Evolutionary conservation across 1,140 invertebrate species (phyloP).

Genomic region (Aphidius gifuensis): DNA sequence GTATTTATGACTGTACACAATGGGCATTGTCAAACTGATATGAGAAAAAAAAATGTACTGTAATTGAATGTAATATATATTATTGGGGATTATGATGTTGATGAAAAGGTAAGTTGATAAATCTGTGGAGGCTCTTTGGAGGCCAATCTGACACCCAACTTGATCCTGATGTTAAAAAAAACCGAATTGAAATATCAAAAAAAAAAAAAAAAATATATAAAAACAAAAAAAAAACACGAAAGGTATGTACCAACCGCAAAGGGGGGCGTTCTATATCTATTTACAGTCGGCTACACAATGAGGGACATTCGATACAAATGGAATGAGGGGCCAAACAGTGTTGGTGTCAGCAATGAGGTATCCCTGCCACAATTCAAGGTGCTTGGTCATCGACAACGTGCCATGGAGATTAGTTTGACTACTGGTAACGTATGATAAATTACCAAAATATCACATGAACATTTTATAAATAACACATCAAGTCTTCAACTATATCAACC

Average conservation of each 20-base stretch:
- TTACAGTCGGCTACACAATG: slow-evolving; percentile 95
- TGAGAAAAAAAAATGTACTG: too few relatives aligned
- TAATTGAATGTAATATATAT: too few relatives aligned
- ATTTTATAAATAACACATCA: background rate
- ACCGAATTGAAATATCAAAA: too few relatives aligned
- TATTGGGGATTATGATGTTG: too few relatives aligned
- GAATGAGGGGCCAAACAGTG: slow-evolving; percentile 88
- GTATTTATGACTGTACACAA: background rate
- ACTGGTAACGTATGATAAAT: slow-evolving; percentile 71
- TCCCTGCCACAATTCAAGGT: slow-evolving; percentile 94
- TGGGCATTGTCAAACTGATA: too few relatives aligned
- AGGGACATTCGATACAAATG: slow-evolving; percentile 94
- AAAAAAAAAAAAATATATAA: too few relatives aligned
- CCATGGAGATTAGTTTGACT: slow-evolving; percentile 87
- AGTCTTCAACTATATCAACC: too few relatives aligned
- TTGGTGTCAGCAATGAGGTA: slow-evolving; percentile 88
- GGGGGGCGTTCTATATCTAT: slow-evolving; percentile 63
- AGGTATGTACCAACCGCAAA: slow-evolving; percentile 65
- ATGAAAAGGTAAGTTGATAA: too few relatives aligned
- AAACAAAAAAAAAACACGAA: slow-evolving; percentile 30
- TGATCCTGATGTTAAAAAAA: too few relatives aligned
- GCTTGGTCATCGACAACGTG: slow-evolving; percentile 82
- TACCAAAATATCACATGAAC: slow-evolving; percentile 29
- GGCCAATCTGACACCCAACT: too few relatives aligned
- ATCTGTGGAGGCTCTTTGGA: too few relatives aligned